phyloP scores from a whole-genome alignment of 2,797 vertebrate species.

The Scolopax bukidnonensis region DNA sequence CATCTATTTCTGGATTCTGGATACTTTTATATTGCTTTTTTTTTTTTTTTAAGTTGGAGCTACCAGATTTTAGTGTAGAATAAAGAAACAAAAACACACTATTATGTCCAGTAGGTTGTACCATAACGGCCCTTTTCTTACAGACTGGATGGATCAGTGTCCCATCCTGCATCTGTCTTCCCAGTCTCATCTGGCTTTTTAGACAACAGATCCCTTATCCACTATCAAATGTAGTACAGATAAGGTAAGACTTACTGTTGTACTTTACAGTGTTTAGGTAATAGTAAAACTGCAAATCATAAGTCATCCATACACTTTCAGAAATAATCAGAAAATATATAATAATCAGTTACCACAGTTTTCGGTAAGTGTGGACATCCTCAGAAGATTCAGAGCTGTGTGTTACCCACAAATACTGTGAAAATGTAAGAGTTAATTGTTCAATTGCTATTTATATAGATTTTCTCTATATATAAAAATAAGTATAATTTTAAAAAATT shows the following conservation, averaged over 20 bases:
- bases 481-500: accelerated
- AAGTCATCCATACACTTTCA: neutral
- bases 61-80: neutral
- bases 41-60: neutral
- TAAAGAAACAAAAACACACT: neutral
- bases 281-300: slow-evolving; percentile 21
- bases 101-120: neutral
- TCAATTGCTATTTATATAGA: neutral
- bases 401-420: neutral
- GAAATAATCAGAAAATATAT: neutral
- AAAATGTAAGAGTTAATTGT: neutral
- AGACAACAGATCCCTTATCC: neutral
- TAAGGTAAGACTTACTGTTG: neutral
- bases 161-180: neutral
- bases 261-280: neutral
- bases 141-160: neutral
- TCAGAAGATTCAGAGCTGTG: neutral
- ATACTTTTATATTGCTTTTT: neutral
- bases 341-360: neutral
- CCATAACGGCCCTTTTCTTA: neutral
- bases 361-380: neutral
- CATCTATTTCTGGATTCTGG: neutral
- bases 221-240: neutral
- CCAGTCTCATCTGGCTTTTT: neutral
- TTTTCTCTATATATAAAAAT: neutral